phyloP scores from a whole-genome alignment of 2,797 vertebrate species.

The Scarus forsteni region DNA sequence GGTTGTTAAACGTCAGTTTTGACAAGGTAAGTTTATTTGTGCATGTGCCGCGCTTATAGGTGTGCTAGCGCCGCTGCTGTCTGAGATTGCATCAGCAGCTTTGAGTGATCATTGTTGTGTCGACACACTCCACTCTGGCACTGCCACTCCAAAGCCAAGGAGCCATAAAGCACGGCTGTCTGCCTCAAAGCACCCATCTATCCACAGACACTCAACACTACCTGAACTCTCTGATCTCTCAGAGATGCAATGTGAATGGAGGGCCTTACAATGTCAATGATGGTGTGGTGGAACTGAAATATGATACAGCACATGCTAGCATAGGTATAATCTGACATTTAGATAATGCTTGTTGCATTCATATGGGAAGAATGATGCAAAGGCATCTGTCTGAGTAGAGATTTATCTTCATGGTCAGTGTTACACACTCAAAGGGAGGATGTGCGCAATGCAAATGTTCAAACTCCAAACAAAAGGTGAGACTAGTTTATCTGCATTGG shows the following conservation, averaged over 20 bases:
- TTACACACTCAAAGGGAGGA: neutral
- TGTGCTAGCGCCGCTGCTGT: slow-evolving; percentile 37
- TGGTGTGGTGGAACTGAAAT: slow-evolving; percentile 33
- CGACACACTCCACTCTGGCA: slow-evolving; percentile 70
- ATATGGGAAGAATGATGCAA: neutral
- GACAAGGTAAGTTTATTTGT: neutral
- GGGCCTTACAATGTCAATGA: slow-evolving; percentile 53
- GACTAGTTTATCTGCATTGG: too few relatives aligned
- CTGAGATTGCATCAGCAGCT: slow-evolving; percentile 50
- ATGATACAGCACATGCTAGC: slow-evolving; percentile 37
- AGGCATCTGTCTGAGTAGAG: neutral
- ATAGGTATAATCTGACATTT: slow-evolving; percentile 12
- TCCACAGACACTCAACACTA: slow-evolving; percentile 58
- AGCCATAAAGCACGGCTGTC: slow-evolving; percentile 75
- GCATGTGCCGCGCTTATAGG: slow-evolving; percentile 4
- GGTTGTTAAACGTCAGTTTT: slow-evolving; percentile 3
- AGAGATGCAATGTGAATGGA: slow-evolving; percentile 53
- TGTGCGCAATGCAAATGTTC: neutral
- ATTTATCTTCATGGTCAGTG: too few relatives aligned
- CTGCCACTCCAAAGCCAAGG: slow-evolving; percentile 73
- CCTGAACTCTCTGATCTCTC: slow-evolving; percentile 67
- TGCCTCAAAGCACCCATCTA: slow-evolving; percentile 72
- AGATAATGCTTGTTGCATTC: slow-evolving; percentile 13
- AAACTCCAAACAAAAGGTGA: too few relatives aligned
- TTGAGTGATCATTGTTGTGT: slow-evolving; percentile 64